Evolutionary conservation across 2,113 vertebrate species (phyloP), one percentile per base, ranked within the genome.

Genomic region (Antennarius striatus): DNA sequence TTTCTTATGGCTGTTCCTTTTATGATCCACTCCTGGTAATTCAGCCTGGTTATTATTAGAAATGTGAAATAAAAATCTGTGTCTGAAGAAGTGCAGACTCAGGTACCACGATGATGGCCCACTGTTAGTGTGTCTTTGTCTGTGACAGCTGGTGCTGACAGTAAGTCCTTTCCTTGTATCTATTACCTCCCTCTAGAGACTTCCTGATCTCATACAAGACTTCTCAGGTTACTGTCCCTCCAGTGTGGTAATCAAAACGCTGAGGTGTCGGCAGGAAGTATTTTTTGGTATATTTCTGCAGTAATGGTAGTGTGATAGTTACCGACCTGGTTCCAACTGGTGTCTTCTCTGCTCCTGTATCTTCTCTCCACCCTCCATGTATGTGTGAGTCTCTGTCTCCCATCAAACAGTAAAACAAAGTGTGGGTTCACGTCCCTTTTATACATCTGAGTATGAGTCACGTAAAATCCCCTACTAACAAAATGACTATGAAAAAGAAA

Each of bases 361-460:
- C 59, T 15, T 58, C 56, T 55, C 61, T 75, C 56, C 63, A 22
- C 64, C 75, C 43, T 61, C 61, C 36, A 55, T 30, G 17, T 47
- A 8, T 56, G 13, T 43, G 2, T 53, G 56, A 60, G 13, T 56
- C 60, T 54, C 30, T 51, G 59, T 60, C 75, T 68, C 63, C 32
- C 58, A 52, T 60, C 64, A 58, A 77, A 47, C 46, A 81, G 50
- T 63, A 63, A 75, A 53, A 59, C 53, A 56, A 30, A 39, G 45
- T 36, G 70, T 72, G 62, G 75, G 73, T 71, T 52, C 56, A 46
- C 75, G 49, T 61, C 69, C 73, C 68, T 86, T 90, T 87, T 91
- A 90, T 90, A 86, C 29, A 36, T 52, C 49, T 65, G 51, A 10
- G 3, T 46, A 51, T 90, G 89, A 91, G 39, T 91, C 90, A 91